Evolutionary conservation across 1,140 invertebrate species (phyloP).

Genomic region (Microplitis demolitor): DNA sequence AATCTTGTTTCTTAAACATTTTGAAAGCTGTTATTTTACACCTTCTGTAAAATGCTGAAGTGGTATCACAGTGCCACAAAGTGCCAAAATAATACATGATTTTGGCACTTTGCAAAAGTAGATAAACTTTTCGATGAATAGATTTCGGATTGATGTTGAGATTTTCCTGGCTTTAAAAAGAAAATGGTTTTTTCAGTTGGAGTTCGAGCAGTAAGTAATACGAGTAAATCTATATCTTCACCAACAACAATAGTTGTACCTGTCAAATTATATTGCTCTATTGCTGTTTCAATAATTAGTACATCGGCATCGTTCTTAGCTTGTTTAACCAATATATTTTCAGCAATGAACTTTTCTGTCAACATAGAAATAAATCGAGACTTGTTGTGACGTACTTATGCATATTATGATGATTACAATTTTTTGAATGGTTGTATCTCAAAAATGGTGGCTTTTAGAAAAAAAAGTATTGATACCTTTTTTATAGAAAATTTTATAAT

Average conservation of each 20-base stretch:
- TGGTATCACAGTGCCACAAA: neutral
- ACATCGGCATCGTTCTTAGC: slow-evolving; percentile 42
- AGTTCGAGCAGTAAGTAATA: neutral
- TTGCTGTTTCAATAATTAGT: slow-evolving; percentile 44
- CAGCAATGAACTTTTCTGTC: neutral
- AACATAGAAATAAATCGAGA: slow-evolving; percentile 3
- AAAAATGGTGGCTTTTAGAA: no score
- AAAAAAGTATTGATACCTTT: no score
- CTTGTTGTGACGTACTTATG: no score
- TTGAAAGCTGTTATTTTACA: neutral
- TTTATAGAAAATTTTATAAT: no score
- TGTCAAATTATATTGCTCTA: slow-evolving; percentile 39
- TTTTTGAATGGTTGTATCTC: neutral
- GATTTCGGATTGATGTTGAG: neutral
- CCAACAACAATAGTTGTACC: slow-evolving; percentile 30
- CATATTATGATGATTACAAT: no score
- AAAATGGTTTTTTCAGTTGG: neutral
- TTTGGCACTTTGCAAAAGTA: neutral
- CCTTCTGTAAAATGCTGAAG: neutral
- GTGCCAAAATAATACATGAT: neutral
- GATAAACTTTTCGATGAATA: neutral
- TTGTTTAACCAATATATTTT: neutral
- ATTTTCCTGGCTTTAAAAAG: neutral
- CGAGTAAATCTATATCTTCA: neutral
- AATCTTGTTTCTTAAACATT: neutral